Base-by-base conservation (phyloP, 2,113 vertebrate species). In the Ploceus nigricollis region DNA sequence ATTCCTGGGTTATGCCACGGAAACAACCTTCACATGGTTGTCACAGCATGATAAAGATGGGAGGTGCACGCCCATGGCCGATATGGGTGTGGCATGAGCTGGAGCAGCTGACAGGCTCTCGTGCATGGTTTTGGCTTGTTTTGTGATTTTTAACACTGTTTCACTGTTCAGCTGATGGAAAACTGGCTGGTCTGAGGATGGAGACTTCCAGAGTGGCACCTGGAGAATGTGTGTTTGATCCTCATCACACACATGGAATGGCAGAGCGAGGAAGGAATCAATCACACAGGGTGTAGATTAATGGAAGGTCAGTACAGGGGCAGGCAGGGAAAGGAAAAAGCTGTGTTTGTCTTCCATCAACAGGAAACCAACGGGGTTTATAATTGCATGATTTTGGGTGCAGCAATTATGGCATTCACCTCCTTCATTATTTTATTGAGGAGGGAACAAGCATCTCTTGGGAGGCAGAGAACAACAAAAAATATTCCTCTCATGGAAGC, bases 281-380 rank as follows among this genome's bases (percentile, higher is more conserved):
- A 24, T 90, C 63, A 7, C 8, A 18, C 0, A 2, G 72, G 66
- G 35, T 56, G 37, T 12, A 25, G 25, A 58, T 70, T 54, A 85
- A 45, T 90, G 86, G 61, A 88, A 90, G 89, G 71, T 83, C 90
- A 90, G 12, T 89, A 56, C 23, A 48, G n/a, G 58, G 42, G 15
- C n/a, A 71, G 33, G 27, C 27, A 82, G 61, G 48, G 66, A 79
- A 33, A 42, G 70, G 88, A 71, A 88, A 35, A 54, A 69, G 13
- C 16, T 6, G 3, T 57, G 54, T 86, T 77, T 94, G 45, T n/a
- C 42, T 89, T 89, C 81, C n/a, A 87, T 45, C 60, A 66, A 4
- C 23, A 61, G 50, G 18, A 81, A 77, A 66, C 78, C 50, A 58
- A 27, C 9, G 12, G 17, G 25, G 14, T 77, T 83, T 70, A 40